These are phyloP conservation scores for Pteropus alecto DNA, from an alignment of 2,113 vertebrate species.

Conservation along the genomic window DNA sequence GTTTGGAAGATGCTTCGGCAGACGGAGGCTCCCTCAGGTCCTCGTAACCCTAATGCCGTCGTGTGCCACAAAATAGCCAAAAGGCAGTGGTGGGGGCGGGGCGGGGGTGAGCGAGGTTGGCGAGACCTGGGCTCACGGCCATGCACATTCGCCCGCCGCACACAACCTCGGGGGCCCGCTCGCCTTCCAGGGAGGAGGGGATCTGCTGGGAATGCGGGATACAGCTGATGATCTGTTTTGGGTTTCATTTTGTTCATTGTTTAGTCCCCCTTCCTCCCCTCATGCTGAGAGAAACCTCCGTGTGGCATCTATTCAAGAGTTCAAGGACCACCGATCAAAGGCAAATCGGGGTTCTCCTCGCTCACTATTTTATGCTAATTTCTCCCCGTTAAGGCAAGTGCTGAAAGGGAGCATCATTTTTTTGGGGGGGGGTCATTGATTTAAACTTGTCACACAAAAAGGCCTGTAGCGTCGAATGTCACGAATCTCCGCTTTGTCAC, in stretches of 20 bases:
- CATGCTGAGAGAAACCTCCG: background rate
- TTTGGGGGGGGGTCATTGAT: too few relatives aligned
- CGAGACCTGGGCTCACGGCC: accelerated
- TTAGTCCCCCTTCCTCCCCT: background rate
- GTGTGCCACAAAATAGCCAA: accelerated
- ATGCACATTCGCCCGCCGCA: accelerated
- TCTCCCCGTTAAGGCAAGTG: background rate
- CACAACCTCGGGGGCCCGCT: accelerated
- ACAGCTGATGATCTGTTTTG: background rate
- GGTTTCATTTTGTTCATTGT: background rate
- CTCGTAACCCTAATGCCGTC: accelerated
- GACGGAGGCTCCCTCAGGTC: too few relatives aligned
- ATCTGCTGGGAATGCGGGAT: background rate
- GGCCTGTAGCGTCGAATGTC: background rate
- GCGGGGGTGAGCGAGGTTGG: accelerated
- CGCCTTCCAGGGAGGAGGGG: too few relatives aligned
- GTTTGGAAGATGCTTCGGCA: background rate
- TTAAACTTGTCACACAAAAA: background rate
- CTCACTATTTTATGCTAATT: background rate
- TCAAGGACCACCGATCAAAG: background rate
- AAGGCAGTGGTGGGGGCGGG: accelerated
- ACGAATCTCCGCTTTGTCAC: background rate
- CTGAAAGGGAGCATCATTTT: background rate
- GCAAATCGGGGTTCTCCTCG: accelerated
- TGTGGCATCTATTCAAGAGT: background rate